phyloP scores from a whole-genome alignment of 2,797 vertebrate species.

The Kryptopterus vitreolus region DNA sequence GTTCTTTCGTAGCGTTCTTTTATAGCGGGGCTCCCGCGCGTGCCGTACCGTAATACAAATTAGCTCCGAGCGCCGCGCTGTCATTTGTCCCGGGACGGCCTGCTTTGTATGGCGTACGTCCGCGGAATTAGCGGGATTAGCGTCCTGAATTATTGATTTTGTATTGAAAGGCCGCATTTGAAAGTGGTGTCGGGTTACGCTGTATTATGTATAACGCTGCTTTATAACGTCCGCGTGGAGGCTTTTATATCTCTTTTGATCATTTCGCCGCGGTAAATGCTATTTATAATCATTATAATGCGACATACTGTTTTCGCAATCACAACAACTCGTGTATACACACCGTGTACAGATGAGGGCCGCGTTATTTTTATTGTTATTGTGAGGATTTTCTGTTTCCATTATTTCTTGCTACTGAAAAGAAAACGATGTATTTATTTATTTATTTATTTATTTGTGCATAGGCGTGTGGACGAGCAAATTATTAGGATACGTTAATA shows the following conservation, averaged over 20 bases:
- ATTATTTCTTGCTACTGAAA: no score
- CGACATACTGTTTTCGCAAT: no score
- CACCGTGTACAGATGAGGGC: no score
- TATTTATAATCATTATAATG: neutral
- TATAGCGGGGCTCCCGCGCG: neutral
- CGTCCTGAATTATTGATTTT: slow-evolving; percentile 49
- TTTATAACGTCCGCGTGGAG: neutral
- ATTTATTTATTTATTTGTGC: no score
- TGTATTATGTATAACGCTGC: slow-evolving; percentile 10
- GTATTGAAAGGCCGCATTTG: slow-evolving; percentile 15
- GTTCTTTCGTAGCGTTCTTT: no score
- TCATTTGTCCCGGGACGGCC: slow-evolving; percentile 15
- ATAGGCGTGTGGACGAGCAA: no score
- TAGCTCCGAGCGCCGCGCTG: neutral
- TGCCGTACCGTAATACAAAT: neutral
- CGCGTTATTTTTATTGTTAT: no score
- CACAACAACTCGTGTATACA: no score
- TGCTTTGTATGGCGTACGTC: slow-evolving; percentile 9
- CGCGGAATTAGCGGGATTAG: slow-evolving; percentile 24
- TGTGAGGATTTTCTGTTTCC: no score
- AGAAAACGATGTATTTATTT: no score
- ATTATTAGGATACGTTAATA: no score
- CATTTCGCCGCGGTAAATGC: neutral
- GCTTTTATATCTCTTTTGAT: neutral
- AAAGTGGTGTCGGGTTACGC: slow-evolving; percentile 33